Evolutionary conservation across 2,888 invertebrate species (phyloP).

Genomic region (Acrobasis suavella): DNA sequence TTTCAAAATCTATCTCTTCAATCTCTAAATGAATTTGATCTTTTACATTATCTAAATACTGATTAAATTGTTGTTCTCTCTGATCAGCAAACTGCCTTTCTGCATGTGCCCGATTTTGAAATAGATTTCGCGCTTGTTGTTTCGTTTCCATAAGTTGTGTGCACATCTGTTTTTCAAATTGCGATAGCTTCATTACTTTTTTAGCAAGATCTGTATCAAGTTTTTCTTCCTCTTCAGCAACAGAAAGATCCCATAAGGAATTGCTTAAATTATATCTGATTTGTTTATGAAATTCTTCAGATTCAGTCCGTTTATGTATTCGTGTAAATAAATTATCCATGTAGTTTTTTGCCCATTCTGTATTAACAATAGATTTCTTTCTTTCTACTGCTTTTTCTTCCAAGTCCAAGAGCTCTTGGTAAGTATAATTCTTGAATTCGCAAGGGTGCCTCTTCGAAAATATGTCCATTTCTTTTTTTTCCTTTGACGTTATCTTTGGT

Average conservation of each 20-base stretch:
- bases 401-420: constrained; percentile 60
- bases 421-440: constrained; percentile 64
- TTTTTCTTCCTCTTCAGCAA: constrained; percentile 76
- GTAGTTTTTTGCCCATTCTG: constrained; percentile 73
- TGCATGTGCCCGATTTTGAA: constrained; percentile 76
- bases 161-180: constrained; percentile 85
- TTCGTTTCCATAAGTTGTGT: constrained; percentile 84
- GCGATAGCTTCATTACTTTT: constrained; percentile 83
- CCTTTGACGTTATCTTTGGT: constrained; percentile 41
- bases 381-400: constrained; percentile 56
- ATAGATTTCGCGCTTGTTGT: constrained; percentile 80
- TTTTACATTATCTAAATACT: constrained; percentile 67
- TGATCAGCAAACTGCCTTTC: constrained; percentile 75
- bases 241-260: constrained; percentile 78
- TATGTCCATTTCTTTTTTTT: constrained; percentile 61
- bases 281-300: constrained; percentile 74
- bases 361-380: constrained; percentile 52
- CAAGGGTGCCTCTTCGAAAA: constrained; percentile 62
- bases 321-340: constrained; percentile 74
- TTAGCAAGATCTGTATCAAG: constrained; percentile 77
- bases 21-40: constrained; percentile 71
- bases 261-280: constrained; percentile 73
- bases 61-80: constrained; percentile 73
- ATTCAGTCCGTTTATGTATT: constrained; percentile 61
- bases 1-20: constrained; percentile 79